These are phyloP conservation scores for Drosophila ficusphila DNA, from an alignment of 1,140 invertebrate genomes.

Conservation along the genomic window DNA sequence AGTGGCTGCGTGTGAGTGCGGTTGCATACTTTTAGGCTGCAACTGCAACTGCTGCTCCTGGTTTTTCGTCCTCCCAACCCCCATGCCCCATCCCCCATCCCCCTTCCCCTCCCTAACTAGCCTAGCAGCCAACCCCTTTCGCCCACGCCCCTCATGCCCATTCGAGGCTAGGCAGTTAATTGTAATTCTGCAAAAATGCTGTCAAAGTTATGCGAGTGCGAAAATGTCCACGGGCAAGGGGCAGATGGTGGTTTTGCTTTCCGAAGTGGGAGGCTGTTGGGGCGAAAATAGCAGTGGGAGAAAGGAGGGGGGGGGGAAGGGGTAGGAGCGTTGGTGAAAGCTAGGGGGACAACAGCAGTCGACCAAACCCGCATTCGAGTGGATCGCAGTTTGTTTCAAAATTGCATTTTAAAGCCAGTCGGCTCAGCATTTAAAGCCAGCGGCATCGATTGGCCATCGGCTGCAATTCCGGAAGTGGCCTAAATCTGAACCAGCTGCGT, in stretches of 20 bases:
- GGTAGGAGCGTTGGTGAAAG: not conserved
- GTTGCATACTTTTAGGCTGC: conserved; percentile 55
- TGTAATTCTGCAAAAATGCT: conserved; percentile 77
- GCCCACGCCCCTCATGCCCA: not conserved
- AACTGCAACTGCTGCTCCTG: conserved; percentile 29
- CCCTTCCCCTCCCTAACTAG: not conserved
- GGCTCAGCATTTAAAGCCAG: conserved; percentile 16
- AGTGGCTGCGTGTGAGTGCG: conserved; percentile 31
- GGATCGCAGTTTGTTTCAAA: conserved; percentile 41
- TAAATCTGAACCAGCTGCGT: conserved; percentile 30
- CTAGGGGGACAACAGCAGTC: not conserved
- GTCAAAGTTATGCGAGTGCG: conserved; percentile 80
- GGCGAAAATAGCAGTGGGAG: not conserved
- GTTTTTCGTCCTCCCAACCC: conserved; percentile 14
- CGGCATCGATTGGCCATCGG: conserved; percentile 27
- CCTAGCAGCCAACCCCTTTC: not conserved
- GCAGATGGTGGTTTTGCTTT: conserved; percentile 30
- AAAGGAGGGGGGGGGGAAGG: not conserved
- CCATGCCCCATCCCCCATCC: not conserved
- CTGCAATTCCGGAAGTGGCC: conserved; percentile 33
- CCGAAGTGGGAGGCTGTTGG: not conserved
- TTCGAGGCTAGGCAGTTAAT: conserved; percentile 63
- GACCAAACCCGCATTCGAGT: conserved; percentile 52
- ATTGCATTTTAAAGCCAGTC: conserved; percentile 53
- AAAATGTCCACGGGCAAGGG: conserved; percentile 65